Evolutionary conservation across 2,888 invertebrate species (phyloP).

Genomic region (Amblyteles armatorius): DNA sequence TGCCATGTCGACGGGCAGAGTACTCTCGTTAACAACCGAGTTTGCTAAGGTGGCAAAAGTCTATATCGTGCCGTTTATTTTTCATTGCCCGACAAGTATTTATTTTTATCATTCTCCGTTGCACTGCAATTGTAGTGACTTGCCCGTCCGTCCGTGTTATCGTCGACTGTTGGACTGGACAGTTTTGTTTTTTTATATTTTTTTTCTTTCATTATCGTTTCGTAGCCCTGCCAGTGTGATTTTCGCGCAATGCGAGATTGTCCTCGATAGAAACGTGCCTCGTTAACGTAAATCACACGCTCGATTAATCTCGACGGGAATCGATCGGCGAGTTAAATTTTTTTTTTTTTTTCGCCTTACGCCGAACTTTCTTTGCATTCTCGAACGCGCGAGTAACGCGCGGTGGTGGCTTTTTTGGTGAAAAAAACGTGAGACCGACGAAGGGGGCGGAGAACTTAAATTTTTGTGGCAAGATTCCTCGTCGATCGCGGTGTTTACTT

Average conservation of each 20-base stretch:
- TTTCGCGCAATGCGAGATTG: background rate
- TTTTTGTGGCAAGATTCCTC: no score
- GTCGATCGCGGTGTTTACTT: no score
- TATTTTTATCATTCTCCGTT: background rate
- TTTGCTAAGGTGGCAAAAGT: conserved; percentile 45
- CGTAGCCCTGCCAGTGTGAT: background rate
- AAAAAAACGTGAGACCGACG: no score
- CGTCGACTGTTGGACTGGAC: background rate
- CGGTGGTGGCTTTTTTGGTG: no score
- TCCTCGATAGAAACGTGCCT: background rate
- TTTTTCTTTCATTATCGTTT: background rate
- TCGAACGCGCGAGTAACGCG: no score
- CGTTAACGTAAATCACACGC: no score
- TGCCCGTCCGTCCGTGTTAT: background rate
- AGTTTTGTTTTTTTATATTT: background rate
- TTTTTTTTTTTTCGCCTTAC: background rate
- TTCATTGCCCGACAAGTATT: background rate
- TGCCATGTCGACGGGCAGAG: conserved; percentile 30
- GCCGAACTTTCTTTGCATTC: no score
- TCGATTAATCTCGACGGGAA: no score
- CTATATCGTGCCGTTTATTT: conserved; percentile 3
- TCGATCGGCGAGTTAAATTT: background rate
- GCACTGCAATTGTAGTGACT: background rate
- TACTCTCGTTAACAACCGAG: conserved; percentile 26
- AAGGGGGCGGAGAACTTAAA: no score